phyloP scores from a whole-genome alignment of 2,888 invertebrate species.

The Octodonta nipae region DNA sequence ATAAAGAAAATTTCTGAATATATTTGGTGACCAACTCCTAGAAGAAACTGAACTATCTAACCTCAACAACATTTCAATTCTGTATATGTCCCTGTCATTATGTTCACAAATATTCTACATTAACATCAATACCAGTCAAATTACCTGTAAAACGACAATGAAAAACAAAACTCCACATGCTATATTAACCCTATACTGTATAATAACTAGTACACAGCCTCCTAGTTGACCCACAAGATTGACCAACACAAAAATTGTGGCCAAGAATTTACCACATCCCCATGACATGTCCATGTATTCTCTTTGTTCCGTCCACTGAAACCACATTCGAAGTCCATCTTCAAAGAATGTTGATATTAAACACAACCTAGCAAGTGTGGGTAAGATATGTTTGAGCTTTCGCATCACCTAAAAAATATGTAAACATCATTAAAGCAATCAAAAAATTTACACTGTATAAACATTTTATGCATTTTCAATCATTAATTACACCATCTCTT shows the following conservation, averaged over 20 bases:
- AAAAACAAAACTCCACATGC: slow-evolving; percentile 87
- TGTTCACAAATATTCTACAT: too few species aligned
- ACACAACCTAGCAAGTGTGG: slow-evolving; percentile 89
- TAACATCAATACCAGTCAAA: too few species aligned
- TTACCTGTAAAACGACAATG: slow-evolving; percentile 89
- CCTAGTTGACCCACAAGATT: slow-evolving; percentile 93
- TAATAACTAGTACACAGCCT: slow-evolving; percentile 91
- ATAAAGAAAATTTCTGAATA: too few species aligned
- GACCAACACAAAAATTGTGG: slow-evolving; percentile 85
- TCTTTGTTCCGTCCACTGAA: slow-evolving; percentile 93
- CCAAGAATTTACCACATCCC: slow-evolving; percentile 89
- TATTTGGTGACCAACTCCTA: too few species aligned
- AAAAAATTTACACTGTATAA: too few species aligned
- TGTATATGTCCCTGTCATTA: too few species aligned
- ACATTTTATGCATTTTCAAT: too few species aligned
- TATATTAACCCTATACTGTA: slow-evolving; percentile 78
- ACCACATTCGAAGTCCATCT: slow-evolving; percentile 98
- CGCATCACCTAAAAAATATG: slow-evolving; percentile 64
- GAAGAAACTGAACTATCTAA: too few species aligned
- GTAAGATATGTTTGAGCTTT: slow-evolving; percentile 82
- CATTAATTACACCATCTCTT: too few species aligned
- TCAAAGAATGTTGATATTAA: slow-evolving; percentile 97
- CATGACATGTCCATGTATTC: slow-evolving; percentile 97
- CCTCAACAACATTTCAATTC: too few species aligned
- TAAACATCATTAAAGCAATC: too few species aligned